phyloP scores from a whole-genome alignment of 2,888 invertebrate genomes.

The Temnothorax unifasciatus region DNA sequence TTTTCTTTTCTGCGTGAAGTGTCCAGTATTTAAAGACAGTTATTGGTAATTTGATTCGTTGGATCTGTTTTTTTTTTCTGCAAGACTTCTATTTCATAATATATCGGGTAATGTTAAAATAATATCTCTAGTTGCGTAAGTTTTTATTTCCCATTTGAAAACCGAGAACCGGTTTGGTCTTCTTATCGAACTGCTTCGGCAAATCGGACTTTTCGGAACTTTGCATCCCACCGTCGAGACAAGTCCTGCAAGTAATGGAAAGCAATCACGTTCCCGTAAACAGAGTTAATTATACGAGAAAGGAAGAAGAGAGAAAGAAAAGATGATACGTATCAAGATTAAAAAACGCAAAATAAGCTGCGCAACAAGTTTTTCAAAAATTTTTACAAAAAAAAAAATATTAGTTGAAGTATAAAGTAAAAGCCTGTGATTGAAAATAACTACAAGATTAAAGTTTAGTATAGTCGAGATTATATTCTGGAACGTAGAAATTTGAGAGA shows the following conservation, averaged over 20 bases:
- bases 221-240: conserved; percentile 48
- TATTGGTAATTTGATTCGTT: background rate
- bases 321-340: conserved; percentile 33
- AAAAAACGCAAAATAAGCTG: conserved; percentile 59
- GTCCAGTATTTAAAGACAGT: conserved; percentile 31
- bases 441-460: conserved; percentile 49
- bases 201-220: conserved; percentile 51
- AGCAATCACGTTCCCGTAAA: conserved; percentile 26
- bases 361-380: conserved; percentile 28
- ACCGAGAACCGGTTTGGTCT: conserved; percentile 55
- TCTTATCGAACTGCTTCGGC: conserved; percentile 52
- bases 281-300: background rate
- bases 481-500: conserved; percentile 27
- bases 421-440: conserved; percentile 64
- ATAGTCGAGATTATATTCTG: conserved; percentile 30
- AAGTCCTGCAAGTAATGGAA: conserved; percentile 69
- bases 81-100: conserved; percentile 20
- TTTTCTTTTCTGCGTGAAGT: conserved; percentile 48
- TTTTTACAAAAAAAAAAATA: conserved; percentile 45
- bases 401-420: conserved; percentile 48
- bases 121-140: conserved; percentile 57
- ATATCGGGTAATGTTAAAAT: conserved; percentile 1
- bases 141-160: conserved; percentile 60
- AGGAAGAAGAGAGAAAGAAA: conserved; percentile 10
- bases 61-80: background rate